phyloP scores from a whole-genome alignment of 2,113 vertebrate species.

The Sterrhoptilus dennistouni region DNA sequence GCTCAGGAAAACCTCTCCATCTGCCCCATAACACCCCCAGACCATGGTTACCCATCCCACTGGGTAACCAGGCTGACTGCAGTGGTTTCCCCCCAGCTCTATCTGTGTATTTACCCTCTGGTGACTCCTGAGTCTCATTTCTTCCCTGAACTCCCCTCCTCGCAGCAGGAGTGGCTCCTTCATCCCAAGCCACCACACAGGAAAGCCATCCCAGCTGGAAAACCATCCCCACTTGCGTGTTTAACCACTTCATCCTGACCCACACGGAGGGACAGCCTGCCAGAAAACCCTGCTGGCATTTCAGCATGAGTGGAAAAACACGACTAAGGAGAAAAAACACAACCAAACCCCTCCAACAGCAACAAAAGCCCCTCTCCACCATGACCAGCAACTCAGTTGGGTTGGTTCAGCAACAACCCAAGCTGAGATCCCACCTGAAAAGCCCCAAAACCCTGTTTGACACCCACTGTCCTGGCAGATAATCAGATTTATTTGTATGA shows the following conservation, averaged over 20 bases:
- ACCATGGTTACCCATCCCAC: background rate
- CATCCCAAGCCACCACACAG: slow-evolving; percentile 6
- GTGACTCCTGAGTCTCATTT: slow-evolving; percentile 14
- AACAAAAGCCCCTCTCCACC: background rate
- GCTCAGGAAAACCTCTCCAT: background rate
- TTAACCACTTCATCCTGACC: slow-evolving; percentile 40
- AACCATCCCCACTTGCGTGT: background rate
- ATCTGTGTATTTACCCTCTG: slow-evolving; percentile 29
- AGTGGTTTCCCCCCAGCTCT: background rate
- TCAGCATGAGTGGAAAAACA: slow-evolving; percentile 6
- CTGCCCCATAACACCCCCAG: background rate
- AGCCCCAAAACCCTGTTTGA: background rate
- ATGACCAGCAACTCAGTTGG: background rate
- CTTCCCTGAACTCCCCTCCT: slow-evolving; percentile 26
- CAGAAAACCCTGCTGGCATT: slow-evolving; percentile 5
- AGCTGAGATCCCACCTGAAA: background rate
- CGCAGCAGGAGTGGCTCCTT: slow-evolving; percentile 20
- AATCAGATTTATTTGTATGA: background rate
- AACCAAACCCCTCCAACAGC: background rate
- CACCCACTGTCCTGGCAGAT: background rate
- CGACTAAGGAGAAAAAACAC: background rate
- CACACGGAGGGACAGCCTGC: slow-evolving; percentile 16
- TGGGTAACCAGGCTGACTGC: background rate
- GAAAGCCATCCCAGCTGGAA: slow-evolving; percentile 17
- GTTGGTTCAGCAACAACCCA: background rate